A percentile compares a stretch with the other conserved stretches of the same genome.
These are phyloP conservation scores for Dexiosoma caninum DNA, from an alignment of 2,888 invertebrate species.

Conservation along the genomic window DNA sequence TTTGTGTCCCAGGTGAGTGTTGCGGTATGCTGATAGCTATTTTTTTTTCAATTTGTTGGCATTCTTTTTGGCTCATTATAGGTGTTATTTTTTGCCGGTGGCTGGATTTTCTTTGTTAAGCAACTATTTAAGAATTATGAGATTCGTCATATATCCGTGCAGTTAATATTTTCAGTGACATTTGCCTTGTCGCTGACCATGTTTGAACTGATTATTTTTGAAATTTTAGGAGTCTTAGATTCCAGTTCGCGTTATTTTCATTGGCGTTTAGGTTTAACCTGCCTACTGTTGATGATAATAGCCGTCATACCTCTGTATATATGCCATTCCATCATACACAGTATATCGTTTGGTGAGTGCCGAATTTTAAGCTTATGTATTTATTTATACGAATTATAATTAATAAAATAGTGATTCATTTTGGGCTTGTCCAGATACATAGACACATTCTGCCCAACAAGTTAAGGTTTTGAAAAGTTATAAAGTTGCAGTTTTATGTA, in stretches of 20 bases:
- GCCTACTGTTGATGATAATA: slow-evolving; percentile 94
- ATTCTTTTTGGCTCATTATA: slow-evolving; percentile 76
- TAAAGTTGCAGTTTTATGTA: too few species aligned
- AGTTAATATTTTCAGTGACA: slow-evolving; percentile 96
- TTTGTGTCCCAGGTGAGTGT: slow-evolving; percentile 86
- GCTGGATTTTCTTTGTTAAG: slow-evolving; percentile 99
- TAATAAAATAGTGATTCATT: too few species aligned
- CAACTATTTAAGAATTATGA: slow-evolving; percentile 98
- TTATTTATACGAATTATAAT: too few species aligned
- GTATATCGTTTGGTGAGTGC: slow-evolving; percentile 88
- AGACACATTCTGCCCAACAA: too few species aligned
- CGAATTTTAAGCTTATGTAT: not conserved
- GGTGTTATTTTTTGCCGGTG: slow-evolving; percentile 96
- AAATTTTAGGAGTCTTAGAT: slow-evolving; percentile 95
- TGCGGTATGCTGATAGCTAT: slow-evolving; percentile 5
- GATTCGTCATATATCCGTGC: slow-evolving; percentile 95
- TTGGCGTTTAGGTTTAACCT: slow-evolving; percentile 95
- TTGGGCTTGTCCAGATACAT: too few species aligned
- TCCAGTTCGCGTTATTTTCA: slow-evolving; percentile 87
- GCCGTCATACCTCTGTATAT: slow-evolving; percentile 98
- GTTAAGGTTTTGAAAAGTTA: too few species aligned
- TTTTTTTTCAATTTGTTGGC: not conserved
- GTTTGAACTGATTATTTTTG: slow-evolving; percentile 99
- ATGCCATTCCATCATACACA: slow-evolving; percentile 94
- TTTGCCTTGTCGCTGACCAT: slow-evolving; percentile 98